Conservation (phyloP, 2,888 invertebrate genomes). For the Colletes collaris region DNA sequence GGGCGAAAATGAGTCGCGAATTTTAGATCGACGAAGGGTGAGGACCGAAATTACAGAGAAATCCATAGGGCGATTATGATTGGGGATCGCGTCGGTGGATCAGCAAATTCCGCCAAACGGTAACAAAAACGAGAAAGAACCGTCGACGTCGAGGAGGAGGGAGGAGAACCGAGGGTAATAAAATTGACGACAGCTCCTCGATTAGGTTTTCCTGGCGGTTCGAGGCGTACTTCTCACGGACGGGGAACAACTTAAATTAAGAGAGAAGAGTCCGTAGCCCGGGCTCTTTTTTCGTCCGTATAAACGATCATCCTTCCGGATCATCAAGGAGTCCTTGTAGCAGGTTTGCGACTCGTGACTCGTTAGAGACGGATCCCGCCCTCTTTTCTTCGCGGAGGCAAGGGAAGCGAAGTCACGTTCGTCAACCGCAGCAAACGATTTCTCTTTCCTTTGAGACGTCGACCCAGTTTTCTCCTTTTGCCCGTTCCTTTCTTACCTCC, state of each 20-base stretch:
- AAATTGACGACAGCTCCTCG: slow-evolving; percentile 45
- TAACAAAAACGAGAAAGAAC: neutral
- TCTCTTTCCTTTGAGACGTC: slow-evolving; percentile 74
- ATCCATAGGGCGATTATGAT: slow-evolving; percentile 29
- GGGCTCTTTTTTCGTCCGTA: slow-evolving; percentile 36
- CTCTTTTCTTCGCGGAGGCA: slow-evolving; percentile 44
- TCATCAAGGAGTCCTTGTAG: slow-evolving; percentile 54
- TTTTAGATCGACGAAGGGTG: neutral
- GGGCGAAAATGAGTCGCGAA: no score
- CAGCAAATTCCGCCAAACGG: slow-evolving; percentile 42
- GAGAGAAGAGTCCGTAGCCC: slow-evolving; percentile 12
- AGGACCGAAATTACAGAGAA: no score
- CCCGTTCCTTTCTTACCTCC: slow-evolving; percentile 23
- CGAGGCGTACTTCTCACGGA: slow-evolving; percentile 22
- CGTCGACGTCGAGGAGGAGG: slow-evolving; percentile 16
- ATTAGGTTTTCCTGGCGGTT: slow-evolving; percentile 15
- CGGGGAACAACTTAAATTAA: slow-evolving; percentile 44
- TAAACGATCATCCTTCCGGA: slow-evolving; percentile 55
- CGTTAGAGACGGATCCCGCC: slow-evolving; percentile 69
- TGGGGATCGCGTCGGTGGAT: slow-evolving; percentile 34
- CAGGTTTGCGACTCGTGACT: slow-evolving; percentile 56
- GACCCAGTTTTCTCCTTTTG: slow-evolving; percentile 61
- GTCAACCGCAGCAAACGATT: slow-evolving; percentile 74
- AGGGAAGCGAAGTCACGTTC: slow-evolving; percentile 75
- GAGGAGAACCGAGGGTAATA: slow-evolving; percentile 34